Conservation (phyloP, 2,113 vertebrate species). For the Neodon shergylaensis region DNA sequence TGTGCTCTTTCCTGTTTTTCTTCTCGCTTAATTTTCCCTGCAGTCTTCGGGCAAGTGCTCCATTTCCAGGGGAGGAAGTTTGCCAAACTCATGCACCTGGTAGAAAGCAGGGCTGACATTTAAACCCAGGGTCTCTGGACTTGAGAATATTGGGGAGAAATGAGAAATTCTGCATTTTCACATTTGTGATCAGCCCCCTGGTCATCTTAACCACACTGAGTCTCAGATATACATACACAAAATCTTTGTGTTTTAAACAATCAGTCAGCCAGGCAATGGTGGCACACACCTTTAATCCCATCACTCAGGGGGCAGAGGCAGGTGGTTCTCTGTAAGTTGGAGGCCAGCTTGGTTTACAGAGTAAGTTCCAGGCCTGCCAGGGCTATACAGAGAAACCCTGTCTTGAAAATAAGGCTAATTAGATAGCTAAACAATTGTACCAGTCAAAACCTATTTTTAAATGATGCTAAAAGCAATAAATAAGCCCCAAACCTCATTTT, state of each 20-base stretch:
- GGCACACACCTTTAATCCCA: neutral
- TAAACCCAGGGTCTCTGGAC: neutral
- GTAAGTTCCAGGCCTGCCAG: neutral
- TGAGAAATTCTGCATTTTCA: neutral
- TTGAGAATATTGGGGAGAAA: neutral
- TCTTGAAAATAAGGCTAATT: neutral
- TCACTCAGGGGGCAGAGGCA: neutral
- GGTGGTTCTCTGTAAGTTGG: neutral
- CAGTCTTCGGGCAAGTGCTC: neutral
- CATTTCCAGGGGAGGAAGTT: neutral
- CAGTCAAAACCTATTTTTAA: neutral
- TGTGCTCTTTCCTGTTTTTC: neutral
- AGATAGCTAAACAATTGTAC: neutral
- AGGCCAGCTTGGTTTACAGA: neutral
- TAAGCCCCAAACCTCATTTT: neutral
- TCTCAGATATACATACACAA: neutral
- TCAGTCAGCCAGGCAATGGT: neutral
- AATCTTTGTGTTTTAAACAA: neutral
- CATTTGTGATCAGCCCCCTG: neutral
- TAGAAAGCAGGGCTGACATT: neutral
- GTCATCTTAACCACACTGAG: neutral
- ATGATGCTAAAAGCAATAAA: neutral
- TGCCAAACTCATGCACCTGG: neutral
- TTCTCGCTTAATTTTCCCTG: neutral
- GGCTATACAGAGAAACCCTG: neutral